phyloP scores from a whole-genome alignment of 2,888 invertebrate genomes.

The Pristionchus japonicus region DNA sequence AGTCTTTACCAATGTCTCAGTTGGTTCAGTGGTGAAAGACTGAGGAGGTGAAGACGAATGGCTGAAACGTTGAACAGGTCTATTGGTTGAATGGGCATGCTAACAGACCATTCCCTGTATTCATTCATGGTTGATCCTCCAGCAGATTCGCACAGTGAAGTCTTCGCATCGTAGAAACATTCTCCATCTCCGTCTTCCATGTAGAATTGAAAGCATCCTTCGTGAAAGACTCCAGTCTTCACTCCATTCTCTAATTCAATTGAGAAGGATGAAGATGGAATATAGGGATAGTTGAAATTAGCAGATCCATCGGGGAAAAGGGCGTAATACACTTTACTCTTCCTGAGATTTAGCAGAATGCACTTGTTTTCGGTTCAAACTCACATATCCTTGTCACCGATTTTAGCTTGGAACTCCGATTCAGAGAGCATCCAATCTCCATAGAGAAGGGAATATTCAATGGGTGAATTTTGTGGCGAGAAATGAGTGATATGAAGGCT shows the following conservation, averaged over 20 bases:
- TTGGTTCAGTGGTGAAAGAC: neutral
- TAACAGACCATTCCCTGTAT: neutral
- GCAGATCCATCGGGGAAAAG: neutral
- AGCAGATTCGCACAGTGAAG: neutral
- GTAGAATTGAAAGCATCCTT: conserved; percentile 15
- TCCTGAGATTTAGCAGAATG: neutral
- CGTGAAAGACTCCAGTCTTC: neutral
- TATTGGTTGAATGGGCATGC: too few species aligned
- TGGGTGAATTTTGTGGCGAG: neutral
- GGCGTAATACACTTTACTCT: neutral
- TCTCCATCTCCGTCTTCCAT: neutral
- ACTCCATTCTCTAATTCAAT: conserved; percentile 18
- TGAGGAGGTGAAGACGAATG: neutral
- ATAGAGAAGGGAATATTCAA: neutral
- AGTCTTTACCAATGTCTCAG: neutral
- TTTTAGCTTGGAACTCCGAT: neutral
- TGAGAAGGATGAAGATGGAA: neutral
- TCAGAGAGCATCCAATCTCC: neutral
- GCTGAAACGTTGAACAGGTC: neutral
- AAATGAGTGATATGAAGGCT: neutral
- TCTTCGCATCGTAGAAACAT: neutral
- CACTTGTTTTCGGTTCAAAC: neutral
- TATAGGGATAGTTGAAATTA: neutral
- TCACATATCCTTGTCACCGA: neutral
- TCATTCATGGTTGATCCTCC: neutral